These are phyloP conservation scores for Oryzias woworae DNA, from an alignment of 2,113 vertebrate species.

Conservation along the genomic window DNA sequence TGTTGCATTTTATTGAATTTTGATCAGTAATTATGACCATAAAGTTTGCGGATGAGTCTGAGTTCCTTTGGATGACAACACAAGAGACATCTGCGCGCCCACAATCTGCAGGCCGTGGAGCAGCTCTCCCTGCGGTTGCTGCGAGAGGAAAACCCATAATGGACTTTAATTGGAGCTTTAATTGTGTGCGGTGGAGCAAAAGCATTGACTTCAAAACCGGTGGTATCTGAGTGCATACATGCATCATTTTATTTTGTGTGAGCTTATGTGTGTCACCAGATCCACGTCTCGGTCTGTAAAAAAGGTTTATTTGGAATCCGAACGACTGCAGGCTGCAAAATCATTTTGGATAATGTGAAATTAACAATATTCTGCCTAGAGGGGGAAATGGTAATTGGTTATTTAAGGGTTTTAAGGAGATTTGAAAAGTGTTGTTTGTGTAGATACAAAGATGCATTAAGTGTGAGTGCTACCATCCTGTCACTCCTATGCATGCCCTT, in stretches of 20 bases:
- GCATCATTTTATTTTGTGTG: conserved; percentile 56
- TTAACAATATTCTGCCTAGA: conserved; percentile 27
- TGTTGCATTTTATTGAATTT: conserved; percentile 72
- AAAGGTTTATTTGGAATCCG: conserved; percentile 24
- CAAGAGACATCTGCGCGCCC: conserved; percentile 72
- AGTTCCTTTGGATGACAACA: conserved; percentile 73
- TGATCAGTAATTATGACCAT: conserved; percentile 75
- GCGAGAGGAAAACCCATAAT: conserved; percentile 76
- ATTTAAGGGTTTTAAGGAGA: conserved; percentile 10
- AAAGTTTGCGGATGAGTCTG: conserved; percentile 71
- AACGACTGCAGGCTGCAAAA: conserved; percentile 28
- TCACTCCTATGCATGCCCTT: conserved; percentile 34
- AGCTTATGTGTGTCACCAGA: conserved; percentile 64
- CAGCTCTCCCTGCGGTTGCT: conserved; percentile 64
- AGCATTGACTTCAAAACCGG: conserved; percentile 72
- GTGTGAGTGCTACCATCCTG: not conserved
- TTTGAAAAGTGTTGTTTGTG: conserved; percentile 30
- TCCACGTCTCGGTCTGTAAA: conserved; percentile 50
- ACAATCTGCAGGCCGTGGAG: conserved; percentile 60
- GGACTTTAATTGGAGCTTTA: conserved; percentile 78
- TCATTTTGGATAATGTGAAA: conserved; percentile 24
- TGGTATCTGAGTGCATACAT: conserved; percentile 75
- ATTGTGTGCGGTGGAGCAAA: conserved; percentile 75
- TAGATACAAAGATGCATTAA: conserved; percentile 55
- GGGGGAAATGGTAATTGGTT: conserved; percentile 21